Evolutionary conservation across 1,140 invertebrate genomes (phyloP), one percentile per base, ranked within the genome.

Genomic region (Ceratina calcarata): DNA sequence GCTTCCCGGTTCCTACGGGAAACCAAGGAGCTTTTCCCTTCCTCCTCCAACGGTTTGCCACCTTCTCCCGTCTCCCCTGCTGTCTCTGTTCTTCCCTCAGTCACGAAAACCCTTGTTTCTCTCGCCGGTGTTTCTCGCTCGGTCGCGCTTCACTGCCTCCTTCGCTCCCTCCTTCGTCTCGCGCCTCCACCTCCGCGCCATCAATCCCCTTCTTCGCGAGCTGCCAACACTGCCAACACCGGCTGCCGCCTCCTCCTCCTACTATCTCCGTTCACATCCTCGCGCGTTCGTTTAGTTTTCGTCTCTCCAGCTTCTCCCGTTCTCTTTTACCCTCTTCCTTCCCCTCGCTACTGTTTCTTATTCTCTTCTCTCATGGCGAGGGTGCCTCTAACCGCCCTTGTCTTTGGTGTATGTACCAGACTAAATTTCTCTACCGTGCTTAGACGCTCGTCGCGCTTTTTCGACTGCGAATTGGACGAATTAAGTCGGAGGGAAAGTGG

Each of bases 381-480:
- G n/a, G 57, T 27, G 75, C 27, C 45, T 62, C 70, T 60, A 22
- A 27, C 6, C 49, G 16, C 37, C 66, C 37, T 76, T 32, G 53
- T 69, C 6, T 13, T 13, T 13, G 3, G 2, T 8, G 3, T 45
- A 45, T 45, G 37, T 45, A 45, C 37, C 37, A 45, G 37, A 45
- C 37, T 45, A 45, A 45, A 45, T 45, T 45, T 45, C 67, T 58
- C 55, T 49, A n/a, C 22, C 58, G 49, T 61, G 62, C 49, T 27
- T 67, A 69, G 20, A 20, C 67, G 58, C 37, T n/a, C 45, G 53
- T 79, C 32, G 82, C 68, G 76, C 83, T 89, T 87, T 88, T 87
- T 88, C 66, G 81, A 81, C 80, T 61, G 74, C 83, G 86, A 88
- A 87, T 87, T 78, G 82, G 81, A 73, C 60, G 76, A 88, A 86